These are phyloP conservation scores for Pogonomyrmex barbatus DNA, from an alignment of 1,140 invertebrate species.

Conservation along the genomic window DNA sequence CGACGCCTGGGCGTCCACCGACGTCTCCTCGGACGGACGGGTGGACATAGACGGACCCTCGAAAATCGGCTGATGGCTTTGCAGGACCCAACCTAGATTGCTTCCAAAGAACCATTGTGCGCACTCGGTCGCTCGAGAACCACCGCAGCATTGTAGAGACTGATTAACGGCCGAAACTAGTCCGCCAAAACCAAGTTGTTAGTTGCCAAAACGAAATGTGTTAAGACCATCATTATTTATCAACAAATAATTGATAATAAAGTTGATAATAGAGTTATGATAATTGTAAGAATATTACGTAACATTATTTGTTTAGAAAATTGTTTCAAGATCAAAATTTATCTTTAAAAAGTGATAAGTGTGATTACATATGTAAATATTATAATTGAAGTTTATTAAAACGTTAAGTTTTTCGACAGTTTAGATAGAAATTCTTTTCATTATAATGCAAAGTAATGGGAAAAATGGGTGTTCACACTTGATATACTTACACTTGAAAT, in stretches of 20 bases:
- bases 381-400: conserved; percentile 5
- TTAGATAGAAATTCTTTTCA: conserved; percentile 12
- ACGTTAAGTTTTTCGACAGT: background rate
- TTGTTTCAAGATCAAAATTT: background rate
- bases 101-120: conserved; percentile 62
- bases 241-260: background rate
- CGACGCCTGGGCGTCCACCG: conserved; percentile 82
- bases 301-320: background rate
- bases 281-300: background rate
- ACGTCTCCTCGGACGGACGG: conserved; percentile 75
- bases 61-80: conserved; percentile 55
- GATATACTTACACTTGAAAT: background rate
- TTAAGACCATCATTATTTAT: background rate
- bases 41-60: conserved; percentile 68
- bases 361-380: background rate
- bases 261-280: background rate
- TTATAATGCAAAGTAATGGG: background rate
- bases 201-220: conserved; percentile 28
- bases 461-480: background rate
- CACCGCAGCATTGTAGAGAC: conserved; percentile 24
- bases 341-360: background rate
- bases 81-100: conserved; percentile 60
- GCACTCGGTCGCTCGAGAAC: conserved; percentile 41
- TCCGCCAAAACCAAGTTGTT: conserved; percentile 5
- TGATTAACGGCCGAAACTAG: conserved; percentile 48